Base-by-base conservation (phyloP, 1,140 invertebrate species). In the Aphelenchoides besseyi region DNA sequence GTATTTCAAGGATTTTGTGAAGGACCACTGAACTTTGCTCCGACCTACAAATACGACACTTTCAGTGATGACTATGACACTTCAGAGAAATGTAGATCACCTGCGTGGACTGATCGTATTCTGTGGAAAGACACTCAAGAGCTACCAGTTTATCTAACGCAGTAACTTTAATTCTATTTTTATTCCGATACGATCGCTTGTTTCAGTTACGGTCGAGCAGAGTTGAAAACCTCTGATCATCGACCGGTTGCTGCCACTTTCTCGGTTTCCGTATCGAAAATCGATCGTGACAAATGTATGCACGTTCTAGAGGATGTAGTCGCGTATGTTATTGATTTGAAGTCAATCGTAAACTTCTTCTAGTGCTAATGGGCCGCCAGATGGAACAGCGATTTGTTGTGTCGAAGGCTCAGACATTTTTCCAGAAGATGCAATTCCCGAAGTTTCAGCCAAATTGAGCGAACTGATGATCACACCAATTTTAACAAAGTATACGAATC, bases 31-130 rank as follows among this genome's bases (percentile, higher is more conserved):
- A 90, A 88, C 61, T 99, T 99, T 86, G 88, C 92, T 26, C 97
- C 97, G 1, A 98, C 96, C 0, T 99, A 99, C 84, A 99, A 99
- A 85, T 99, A 98, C 84, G 97, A 99, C 88, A 86, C 97, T 36
- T 98, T 98, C 85, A 96, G 93, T 81, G 93, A 98, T 86, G 95
- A 98, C 87, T 99, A 97, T 85, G 97, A 99, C 84, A 98, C 96
- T 0, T 97, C 95, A 85, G 97, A 99, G 85, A 99, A 99, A 86
- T 91, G 91, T 81, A 88, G 79, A 48, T 80, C 84, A 1, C 97
- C 97, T 0, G 95, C 97, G 0, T 99, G 94, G 94, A 98, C 96
- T 0, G 97, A 99, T 87, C 87, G 97, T 74, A 88, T 98, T 52
- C 87, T 99, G 29, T 98, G 93, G 91, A 90, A 91, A 84, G 74